Evolutionary conservation across 92 coral and sea anemone species (phyloP).

Genomic region (Phenganax marumi): DNA sequence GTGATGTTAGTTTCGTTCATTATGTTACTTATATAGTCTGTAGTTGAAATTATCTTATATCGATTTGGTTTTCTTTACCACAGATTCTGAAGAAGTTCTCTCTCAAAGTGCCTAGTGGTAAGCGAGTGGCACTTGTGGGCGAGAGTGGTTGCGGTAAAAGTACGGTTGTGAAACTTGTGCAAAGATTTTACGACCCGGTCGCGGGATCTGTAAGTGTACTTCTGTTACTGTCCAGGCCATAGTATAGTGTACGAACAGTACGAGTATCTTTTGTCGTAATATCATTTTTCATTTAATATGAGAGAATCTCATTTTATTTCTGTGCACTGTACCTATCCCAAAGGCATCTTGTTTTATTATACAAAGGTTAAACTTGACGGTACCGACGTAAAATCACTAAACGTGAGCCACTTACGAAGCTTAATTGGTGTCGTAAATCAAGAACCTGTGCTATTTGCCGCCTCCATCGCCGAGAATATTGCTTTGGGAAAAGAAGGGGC

Average conservation of each 20-base stretch:
- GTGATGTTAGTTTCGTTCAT: neutral
- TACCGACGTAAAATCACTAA: constrained; percentile 49
- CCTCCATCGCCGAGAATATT: constrained; percentile 59
- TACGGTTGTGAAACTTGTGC: constrained; percentile 27
- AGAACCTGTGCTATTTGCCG: constrained; percentile 62
- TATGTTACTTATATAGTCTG: neutral
- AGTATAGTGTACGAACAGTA: too few relatives aligned
- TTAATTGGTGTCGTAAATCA: constrained; percentile 62
- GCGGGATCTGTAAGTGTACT: constrained; percentile 26
- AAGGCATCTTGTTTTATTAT: neutral
- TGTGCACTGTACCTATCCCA: too few relatives aligned
- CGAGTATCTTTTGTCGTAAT: too few relatives aligned
- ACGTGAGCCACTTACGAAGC: constrained; percentile 45
- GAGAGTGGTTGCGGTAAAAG: constrained; percentile 35
- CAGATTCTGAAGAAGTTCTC: constrained; percentile 19
- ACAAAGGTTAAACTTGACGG: constrained; percentile 53
- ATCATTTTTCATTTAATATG: too few relatives aligned
- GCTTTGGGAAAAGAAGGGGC: constrained; percentile 48
- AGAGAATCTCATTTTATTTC: too few relatives aligned
- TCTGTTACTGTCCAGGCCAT: neutral
- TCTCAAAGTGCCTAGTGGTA: constrained; percentile 34
- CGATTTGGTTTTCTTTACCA: neutral
- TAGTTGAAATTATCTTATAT: neutral
- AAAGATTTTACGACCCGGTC: constrained; percentile 30
- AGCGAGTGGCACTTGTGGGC: constrained; percentile 38